Conservation (phyloP, 64 coral and sea anemone genomes). For the Stichodactyla helianthus region DNA sequence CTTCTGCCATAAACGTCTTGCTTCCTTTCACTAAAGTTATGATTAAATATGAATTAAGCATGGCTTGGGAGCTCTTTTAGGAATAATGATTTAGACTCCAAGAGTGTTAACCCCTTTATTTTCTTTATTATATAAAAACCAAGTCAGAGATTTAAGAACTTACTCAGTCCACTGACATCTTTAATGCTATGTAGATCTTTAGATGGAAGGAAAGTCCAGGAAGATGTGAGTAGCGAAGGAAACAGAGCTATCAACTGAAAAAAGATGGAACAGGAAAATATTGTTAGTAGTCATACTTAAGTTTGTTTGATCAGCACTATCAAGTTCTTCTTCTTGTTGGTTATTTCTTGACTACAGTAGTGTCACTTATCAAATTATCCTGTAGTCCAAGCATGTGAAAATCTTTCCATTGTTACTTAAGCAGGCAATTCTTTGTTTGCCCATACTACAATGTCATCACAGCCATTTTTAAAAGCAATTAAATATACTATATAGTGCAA, state of each 20-base stretch:
- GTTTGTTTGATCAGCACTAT: no score
- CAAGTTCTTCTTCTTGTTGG: no score
- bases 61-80: no score
- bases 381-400: no score
- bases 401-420: no score
- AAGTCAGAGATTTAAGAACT: neutral
- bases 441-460: no score
- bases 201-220: constrained; percentile 79
- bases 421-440: no score
- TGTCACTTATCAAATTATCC: no score
- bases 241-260: constrained; percentile 75
- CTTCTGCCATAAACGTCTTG: constrained; percentile 78
- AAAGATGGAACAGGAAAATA: constrained; percentile 16
- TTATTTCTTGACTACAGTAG: no score
- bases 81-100: no score
- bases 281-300: neutral
- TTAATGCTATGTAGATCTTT: constrained; percentile 63
- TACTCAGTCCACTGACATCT: constrained; percentile 73
- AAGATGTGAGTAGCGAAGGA: constrained; percentile 67
- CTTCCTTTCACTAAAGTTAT: constrained; percentile 61
- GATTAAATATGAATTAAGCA: neutral
- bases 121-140: neutral
- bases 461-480: no score
- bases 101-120: neutral
- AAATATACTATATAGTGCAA: no score